Evolutionary conservation across 2,888 invertebrate genomes (phyloP).

Genomic region (Trilocha varians): DNA sequence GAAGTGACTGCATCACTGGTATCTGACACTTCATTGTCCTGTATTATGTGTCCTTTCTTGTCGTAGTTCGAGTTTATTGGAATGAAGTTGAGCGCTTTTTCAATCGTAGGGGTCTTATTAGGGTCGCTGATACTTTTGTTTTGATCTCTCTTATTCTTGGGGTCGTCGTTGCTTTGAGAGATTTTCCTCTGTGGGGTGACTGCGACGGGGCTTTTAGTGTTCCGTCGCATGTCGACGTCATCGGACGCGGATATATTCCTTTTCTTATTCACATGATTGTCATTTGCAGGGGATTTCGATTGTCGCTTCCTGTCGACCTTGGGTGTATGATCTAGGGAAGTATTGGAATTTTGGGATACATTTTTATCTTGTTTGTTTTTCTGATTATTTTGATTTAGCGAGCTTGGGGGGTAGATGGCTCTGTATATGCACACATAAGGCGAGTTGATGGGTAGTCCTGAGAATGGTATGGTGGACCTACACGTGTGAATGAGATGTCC

Average conservation of each 20-base stretch:
- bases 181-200: conserved; percentile 21
- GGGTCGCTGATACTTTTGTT: conserved; percentile 17
- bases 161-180: conserved; percentile 19
- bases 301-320: conserved; percentile 34
- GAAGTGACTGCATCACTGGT: conserved; percentile 51
- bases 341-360: conserved; percentile 17
- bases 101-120: conserved; percentile 15
- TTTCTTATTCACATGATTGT: conserved; percentile 42
- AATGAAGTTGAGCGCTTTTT: conserved; percentile 41
- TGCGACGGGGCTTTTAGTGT: conserved; percentile 20
- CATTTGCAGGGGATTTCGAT: conserved; percentile 54
- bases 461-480: conserved; percentile 47
- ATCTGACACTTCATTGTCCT: conserved; percentile 63
- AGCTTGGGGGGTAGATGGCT: conserved; percentile 25
- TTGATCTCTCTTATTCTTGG: background rate
- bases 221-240: conserved; percentile 18
- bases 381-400: conserved; percentile 8
- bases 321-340: conserved; percentile 10
- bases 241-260: conserved; percentile 29
- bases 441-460: conserved; percentile 48
- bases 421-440: conserved; percentile 50
- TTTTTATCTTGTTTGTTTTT: conserved; percentile 13
- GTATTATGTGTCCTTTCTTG: conserved; percentile 53
- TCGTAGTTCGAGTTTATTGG: conserved; percentile 46
- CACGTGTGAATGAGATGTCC: conserved; percentile 68